Percentiles rank a stretch among this genome's conserved stretches.
Conservation (phyloP, 2,797 vertebrate species). For the Balearica regulorum region DNA sequence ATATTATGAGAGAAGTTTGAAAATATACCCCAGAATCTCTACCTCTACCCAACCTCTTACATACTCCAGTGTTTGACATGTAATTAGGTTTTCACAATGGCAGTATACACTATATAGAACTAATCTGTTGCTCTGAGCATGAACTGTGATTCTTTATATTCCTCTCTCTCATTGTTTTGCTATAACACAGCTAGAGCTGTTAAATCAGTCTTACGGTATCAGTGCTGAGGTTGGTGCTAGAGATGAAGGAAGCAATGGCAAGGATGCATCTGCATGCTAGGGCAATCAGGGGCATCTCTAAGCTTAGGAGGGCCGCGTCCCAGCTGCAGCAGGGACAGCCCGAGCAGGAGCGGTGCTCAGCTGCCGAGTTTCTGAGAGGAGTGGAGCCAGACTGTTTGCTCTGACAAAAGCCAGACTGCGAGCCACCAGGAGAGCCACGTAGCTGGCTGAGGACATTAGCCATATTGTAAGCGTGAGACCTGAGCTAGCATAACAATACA, state of each 20-base stretch:
- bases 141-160: background rate
- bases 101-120: background rate
- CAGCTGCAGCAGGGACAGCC: background rate
- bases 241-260: background rate
- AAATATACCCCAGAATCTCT: background rate
- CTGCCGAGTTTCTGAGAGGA: background rate
- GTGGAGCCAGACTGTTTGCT: background rate
- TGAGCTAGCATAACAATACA: background rate
- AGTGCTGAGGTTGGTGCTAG: background rate
- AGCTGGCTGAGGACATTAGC: background rate
- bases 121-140: background rate
- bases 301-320: background rate
- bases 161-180: background rate
- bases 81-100: background rate
- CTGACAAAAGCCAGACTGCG: background rate
- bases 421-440: fast-evolving
- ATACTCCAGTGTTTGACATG: background rate
- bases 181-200: background rate
- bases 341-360: background rate
- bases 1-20: background rate
- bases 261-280: background rate
- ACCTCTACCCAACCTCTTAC: background rate
- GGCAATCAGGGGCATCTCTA: background rate
- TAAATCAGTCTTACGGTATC: background rate
- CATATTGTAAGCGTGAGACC: background rate